These are phyloP conservation scores for Sorex fumeus DNA, from an alignment of 2,113 vertebrate genomes.

Conservation along the genomic window DNA sequence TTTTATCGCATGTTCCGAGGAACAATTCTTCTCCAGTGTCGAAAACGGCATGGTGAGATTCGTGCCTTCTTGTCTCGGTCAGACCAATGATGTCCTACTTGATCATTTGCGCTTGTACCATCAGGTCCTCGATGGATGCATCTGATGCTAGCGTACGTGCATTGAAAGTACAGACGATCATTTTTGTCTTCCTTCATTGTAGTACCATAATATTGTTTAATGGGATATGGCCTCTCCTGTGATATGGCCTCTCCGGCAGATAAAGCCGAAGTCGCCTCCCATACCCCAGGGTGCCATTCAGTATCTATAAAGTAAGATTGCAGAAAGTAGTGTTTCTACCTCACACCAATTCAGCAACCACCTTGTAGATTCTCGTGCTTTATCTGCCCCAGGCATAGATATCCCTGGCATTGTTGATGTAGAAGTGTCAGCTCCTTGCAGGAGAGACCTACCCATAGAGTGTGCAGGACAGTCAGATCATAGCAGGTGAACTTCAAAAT, in stretches of 20 bases:
- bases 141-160: too few relatives aligned
- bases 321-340: conserved; percentile 24
- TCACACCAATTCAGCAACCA: neutral
- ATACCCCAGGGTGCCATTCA: neutral
- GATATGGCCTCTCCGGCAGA: neutral
- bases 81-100: too few relatives aligned
- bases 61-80: too few relatives aligned
- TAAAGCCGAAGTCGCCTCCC: neutral
- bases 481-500: neutral
- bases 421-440: neutral
- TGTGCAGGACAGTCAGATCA: neutral
- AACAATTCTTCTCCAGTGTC: too few relatives aligned
- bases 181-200: too few relatives aligned
- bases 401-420: neutral
- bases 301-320: neutral
- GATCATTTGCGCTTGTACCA: too few relatives aligned
- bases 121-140: too few relatives aligned
- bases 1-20: too few relatives aligned
- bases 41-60: too few relatives aligned
- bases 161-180: too few relatives aligned
- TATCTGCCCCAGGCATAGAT: neutral
- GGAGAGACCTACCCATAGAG: neutral
- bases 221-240: neutral
- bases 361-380: neutral
- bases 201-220: neutral